Base-by-base conservation (phyloP, 2,113 vertebrate species). In the Hepsetus odoe region DNA sequence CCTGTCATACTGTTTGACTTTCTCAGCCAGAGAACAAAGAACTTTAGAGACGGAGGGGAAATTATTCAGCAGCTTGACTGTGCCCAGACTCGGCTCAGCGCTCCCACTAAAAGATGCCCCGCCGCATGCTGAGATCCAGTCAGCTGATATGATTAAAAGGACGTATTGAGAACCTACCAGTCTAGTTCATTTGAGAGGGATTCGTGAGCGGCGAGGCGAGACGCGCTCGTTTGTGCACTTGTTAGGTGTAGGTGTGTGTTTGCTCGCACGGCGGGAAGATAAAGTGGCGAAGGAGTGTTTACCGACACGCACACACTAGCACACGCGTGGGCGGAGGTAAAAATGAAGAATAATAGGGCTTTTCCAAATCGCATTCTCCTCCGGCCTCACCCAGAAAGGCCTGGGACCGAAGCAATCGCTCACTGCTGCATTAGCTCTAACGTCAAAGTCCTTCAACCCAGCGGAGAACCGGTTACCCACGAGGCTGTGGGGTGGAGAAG, bases 401-500 rank as follows among this genome's bases (percentile, higher is more conserved):
- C 49, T 51, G 80, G 55, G 81, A 71, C 81, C 79, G 55, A 53
- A 85, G 72, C 74, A 82, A 88, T 84, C 79, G 64, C 78, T 88
- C 87, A 87, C 77, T 5, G 64, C 80, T 86, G 62, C 64, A 82
- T 85, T 86, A 20, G 46, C 46, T 49, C 46, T 49, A 20, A 53
- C 70, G 75, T 83, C 80, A 85, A 78, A 85, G 56, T 74, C 74
- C 18, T 77, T 79, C 78, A 81, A 70, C 30, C 76, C 58, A 67
- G 70, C 56, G 4, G 73, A 76, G 26, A 73, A 59, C 46, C 1
- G 46, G 80, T 53, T 81, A 81, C 76, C 72, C 56, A 65, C n/a
- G 66, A 70, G 83, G 84, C 49, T 61, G 66, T n/a, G 70, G 69
- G 83, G 84, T 38, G 49, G 76, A 32, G 66, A n/a, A 46, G 53